Evolutionary conservation across 2,888 invertebrate genomes (phyloP), one percentile per base, ranked within the genome.

Genomic region (Rotaria socialis): DNA sequence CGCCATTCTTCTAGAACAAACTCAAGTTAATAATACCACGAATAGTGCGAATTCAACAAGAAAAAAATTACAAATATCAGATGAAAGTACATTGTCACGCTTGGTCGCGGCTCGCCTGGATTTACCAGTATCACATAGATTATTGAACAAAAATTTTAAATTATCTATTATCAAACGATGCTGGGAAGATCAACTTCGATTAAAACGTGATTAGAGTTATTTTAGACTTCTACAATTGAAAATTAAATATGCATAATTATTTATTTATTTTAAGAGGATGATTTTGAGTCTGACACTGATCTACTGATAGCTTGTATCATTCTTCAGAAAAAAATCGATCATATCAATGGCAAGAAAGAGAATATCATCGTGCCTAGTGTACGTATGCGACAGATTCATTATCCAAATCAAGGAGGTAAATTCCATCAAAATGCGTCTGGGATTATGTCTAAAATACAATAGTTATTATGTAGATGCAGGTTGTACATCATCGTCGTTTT

Each of bases 101-200:
- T 14, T 80, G 10, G 80, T 80, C 11, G 80, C 80, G 24, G 80
- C 80, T 47, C 80, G 80, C 0, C 47, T 80, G 2, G 80, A 80
- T 47, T 4, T 80, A n/a, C 80, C 80, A 10, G n/a, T 43, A 24
- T 43, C 80, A n/a, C 43, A 80, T 47, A 47, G 80, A n/a, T 47
- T 80, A 43, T 80, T 80, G 19, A 5, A 2, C 27, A 47, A n/a
- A 80, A 41, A 47, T 19, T 47, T 80, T n/a, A 80, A 80, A 47
- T n/a, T 80, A 47, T 80, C 80, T 47, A 80, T 80, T 11, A 80
- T 80, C 14, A 80, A 80, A 80, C 80, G 80, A 0, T 80, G 80
- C 8, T 80, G 43, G 80, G 80, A 80, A 80, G 80, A 80, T 80
- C 80, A 80, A 80, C 47, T 80, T n/a, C 80, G 80, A 8, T 11